Evolutionary conservation across 2,113 vertebrate species (phyloP).

Genomic region (Grantiella picta): DNA sequence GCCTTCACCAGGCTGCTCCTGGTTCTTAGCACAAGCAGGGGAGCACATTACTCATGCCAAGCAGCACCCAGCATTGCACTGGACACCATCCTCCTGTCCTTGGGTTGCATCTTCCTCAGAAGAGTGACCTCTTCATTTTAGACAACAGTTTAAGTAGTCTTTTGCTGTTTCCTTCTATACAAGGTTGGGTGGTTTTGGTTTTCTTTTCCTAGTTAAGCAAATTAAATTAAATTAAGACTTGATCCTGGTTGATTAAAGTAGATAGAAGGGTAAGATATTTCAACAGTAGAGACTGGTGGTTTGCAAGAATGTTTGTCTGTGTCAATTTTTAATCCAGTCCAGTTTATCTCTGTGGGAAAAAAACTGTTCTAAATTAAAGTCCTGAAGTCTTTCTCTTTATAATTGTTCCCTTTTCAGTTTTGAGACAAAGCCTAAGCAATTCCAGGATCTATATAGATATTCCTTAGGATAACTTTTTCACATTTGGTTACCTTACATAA

Average conservation of each 20-base stretch:
- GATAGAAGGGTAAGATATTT: neutral
- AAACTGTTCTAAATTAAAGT: neutral
- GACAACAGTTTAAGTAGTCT: neutral
- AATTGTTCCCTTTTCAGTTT: neutral
- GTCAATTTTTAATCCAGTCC: neutral
- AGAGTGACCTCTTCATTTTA: neutral
- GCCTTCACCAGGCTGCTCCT: neutral
- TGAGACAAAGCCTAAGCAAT: neutral
- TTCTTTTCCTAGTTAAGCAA: neutral
- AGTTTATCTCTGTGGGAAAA: neutral
- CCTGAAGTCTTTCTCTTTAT: neutral
- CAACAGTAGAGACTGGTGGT: neutral
- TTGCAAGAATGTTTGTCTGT: neutral
- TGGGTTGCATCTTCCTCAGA: neutral
- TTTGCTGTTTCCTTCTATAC: neutral
- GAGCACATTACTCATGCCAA: neutral
- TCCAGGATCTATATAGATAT: neutral
- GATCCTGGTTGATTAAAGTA: neutral
- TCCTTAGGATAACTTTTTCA: neutral
- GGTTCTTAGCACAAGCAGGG: neutral
- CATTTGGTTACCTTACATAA: neutral
- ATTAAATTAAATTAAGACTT: neutral
- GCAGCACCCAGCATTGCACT: neutral
- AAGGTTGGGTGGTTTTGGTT: too few relatives aligned
- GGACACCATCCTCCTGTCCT: neutral